phyloP scores from a whole-genome alignment of 2,113 vertebrate species.

The Lepus timidus region DNA sequence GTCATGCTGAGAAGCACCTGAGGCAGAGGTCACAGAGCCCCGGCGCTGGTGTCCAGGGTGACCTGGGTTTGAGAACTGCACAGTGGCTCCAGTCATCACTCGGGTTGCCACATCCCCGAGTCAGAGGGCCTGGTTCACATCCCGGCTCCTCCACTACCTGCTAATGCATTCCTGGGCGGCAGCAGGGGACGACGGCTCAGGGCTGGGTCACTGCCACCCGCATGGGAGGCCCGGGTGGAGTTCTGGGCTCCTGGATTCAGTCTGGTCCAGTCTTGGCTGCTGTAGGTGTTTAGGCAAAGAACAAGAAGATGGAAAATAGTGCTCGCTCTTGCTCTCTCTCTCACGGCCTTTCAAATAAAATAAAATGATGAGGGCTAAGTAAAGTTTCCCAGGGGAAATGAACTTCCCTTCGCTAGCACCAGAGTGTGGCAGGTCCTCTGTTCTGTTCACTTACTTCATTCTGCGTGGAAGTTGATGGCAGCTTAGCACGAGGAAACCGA shows the following conservation, averaged over 20 bases:
- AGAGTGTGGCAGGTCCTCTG: fast-evolving
- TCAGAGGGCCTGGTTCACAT: neutral
- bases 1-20: neutral
- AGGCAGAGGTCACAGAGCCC: neutral
- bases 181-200: too few species aligned
- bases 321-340: too few species aligned
- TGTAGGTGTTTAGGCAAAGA: too few species aligned
- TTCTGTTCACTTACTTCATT: neutral
- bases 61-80: neutral
- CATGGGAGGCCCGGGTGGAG: too few species aligned
- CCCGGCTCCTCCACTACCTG: too few species aligned
- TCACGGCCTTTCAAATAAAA: too few species aligned
- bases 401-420: neutral
- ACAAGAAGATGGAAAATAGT: too few species aligned
- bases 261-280: too few species aligned
- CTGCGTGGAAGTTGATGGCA: neutral
- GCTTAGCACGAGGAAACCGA: neutral
- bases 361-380: neutral
- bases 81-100: neutral
- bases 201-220: too few species aligned
- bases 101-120: neutral
- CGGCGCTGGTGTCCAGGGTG: neutral
- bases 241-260: too few species aligned
- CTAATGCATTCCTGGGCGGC: too few species aligned
- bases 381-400: neutral